These are phyloP conservation scores for Lagenorhynchus albirostris DNA, from an alignment of 2,113 vertebrate species.

Conservation along the genomic window DNA sequence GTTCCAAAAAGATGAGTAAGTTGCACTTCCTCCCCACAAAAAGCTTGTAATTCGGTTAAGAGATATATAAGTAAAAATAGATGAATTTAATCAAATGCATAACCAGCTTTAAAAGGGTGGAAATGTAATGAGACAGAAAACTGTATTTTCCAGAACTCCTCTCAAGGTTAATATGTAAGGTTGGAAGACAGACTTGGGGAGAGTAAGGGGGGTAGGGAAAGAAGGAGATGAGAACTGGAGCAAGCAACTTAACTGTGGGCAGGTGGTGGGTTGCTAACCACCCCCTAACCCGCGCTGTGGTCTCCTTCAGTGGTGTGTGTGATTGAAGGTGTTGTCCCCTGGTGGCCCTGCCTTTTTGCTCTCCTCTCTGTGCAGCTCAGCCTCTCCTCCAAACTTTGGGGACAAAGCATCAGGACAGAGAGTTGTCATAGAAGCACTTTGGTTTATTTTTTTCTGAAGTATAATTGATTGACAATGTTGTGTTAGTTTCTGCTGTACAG, in stretches of 20 bases:
- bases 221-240: not conserved
- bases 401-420: not conserved
- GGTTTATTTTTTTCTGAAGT: not conserved
- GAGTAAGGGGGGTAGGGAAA: not conserved
- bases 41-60: not conserved
- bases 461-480: not conserved
- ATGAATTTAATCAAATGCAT: not conserved
- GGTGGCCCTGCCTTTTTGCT: not conserved
- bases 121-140: not conserved
- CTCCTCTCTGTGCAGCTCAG: not conserved
- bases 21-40: not conserved
- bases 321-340: fast-evolving
- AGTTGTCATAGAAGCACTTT: not conserved
- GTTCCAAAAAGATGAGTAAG: not conserved
- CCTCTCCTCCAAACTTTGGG: not conserved
- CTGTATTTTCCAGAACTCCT: not conserved
- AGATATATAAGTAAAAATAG: not conserved
- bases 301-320: fast-evolving
- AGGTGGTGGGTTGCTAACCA: not conserved
- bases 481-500: not conserved
- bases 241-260: too few species aligned
- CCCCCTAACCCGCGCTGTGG: fast-evolving
- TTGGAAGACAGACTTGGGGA: not conserved
- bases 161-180: not conserved
- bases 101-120: not conserved